These are phyloP conservation scores for Pterocles orientalis DNA, from an alignment of 2,113 vertebrate species.

Conservation along the genomic window DNA sequence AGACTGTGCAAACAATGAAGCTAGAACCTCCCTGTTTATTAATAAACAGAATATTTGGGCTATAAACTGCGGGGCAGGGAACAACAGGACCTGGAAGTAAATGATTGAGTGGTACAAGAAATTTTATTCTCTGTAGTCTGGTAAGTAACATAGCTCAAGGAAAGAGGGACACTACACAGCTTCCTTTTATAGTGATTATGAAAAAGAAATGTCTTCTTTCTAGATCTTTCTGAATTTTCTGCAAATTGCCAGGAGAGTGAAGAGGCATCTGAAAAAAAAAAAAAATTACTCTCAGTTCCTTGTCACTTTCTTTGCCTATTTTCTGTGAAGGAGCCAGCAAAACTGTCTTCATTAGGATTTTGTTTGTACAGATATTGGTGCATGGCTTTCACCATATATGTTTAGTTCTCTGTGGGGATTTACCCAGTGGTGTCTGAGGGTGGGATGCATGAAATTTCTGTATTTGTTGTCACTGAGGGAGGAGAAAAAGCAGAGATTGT, in stretches of 20 bases:
- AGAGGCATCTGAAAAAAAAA: background rate
- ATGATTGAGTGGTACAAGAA: background rate
- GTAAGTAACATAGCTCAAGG: background rate
- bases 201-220: background rate
- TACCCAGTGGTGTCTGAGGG: background rate
- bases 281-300: background rate
- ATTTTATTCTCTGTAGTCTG: background rate
- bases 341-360: background rate
- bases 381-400: background rate
- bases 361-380: background rate
- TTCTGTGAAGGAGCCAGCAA: background rate
- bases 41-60: background rate
- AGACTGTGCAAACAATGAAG: background rate
- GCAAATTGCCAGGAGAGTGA: background rate
- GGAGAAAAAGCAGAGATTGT: background rate
- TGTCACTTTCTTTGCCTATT: background rate
- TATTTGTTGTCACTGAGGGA: background rate
- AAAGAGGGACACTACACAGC: background rate
- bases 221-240: background rate
- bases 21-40: background rate
- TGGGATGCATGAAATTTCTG: background rate
- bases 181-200: background rate
- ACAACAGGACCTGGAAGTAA: background rate
- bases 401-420: background rate
- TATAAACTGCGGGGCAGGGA: rapidly evolving